These are phyloP conservation scores for Oreonectes daqikongensis DNA, from an alignment of 2,797 vertebrate genomes.

Conservation along the genomic window DNA sequence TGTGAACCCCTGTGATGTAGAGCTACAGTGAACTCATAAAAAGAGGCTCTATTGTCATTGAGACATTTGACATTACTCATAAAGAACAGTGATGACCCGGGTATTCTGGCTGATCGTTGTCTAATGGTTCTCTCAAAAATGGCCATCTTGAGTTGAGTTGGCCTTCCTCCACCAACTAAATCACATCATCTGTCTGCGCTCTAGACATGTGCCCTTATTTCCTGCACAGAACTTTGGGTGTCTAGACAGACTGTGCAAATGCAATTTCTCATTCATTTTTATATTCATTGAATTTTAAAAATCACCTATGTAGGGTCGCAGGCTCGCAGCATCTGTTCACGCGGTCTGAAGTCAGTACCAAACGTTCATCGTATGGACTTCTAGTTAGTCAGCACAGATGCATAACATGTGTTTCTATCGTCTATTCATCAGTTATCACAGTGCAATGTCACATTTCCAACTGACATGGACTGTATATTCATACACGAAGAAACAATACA, in stretches of 20 bases:
- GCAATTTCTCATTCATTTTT: background rate
- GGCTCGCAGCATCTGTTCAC: background rate
- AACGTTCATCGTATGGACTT: too few relatives aligned
- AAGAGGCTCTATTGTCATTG: slow-evolving; percentile 7
- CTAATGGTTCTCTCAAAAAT: slow-evolving; percentile 4
- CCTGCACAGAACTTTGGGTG: background rate
- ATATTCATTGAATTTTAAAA: background rate
- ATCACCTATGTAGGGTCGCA: background rate
- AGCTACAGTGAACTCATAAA: slow-evolving; percentile 17
- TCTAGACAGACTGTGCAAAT: slow-evolving; percentile 12
- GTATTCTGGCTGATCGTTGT: slow-evolving; percentile 1
- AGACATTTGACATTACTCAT: slow-evolving; percentile 30
- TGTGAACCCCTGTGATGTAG: slow-evolving; percentile 10
- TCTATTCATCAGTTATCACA: too few relatives aligned
- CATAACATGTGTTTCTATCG: too few relatives aligned
- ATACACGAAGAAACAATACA: too few relatives aligned
- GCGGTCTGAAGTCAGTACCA: background rate
- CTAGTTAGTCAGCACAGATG: too few relatives aligned
- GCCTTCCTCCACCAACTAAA: slow-evolving; percentile 27
- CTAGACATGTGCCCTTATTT: slow-evolving; percentile 1
- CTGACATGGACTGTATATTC: too few relatives aligned
- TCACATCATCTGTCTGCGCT: slow-evolving; percentile 8
- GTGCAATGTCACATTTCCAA: too few relatives aligned
- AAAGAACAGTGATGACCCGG: background rate
- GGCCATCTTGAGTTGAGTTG: background rate